Conservation (phyloP, 2,888 invertebrate species). For the Cepaea hortensis region DNA sequence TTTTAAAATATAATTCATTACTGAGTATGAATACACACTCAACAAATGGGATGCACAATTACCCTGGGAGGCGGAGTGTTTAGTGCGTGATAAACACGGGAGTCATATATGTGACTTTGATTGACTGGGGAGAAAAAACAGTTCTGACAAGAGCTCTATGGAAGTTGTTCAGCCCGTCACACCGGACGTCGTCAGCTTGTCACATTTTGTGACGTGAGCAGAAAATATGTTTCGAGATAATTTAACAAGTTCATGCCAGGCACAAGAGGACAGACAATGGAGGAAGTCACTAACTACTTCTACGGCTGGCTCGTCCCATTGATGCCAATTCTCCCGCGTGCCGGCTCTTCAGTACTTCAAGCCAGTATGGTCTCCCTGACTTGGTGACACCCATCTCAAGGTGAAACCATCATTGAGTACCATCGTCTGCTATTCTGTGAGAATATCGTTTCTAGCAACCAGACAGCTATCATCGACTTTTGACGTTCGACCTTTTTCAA, state of each 20-base stretch:
- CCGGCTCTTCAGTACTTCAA: constrained; percentile 9
- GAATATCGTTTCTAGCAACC: background rate
- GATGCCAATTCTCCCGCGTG: background rate
- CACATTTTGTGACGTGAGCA: constrained; percentile 35
- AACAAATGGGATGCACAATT: background rate
- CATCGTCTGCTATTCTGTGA: background rate
- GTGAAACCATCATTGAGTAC: constrained; percentile 1
- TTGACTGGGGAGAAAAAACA: background rate
- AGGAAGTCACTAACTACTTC: background rate
- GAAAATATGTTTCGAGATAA: constrained; percentile 10
- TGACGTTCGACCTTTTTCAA: constrained; percentile 12
- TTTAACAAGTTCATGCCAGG: constrained; percentile 10
- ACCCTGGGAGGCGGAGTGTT: background rate
- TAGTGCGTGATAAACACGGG: background rate
- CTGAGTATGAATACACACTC: too few species aligned
- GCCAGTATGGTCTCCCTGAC: background rate
- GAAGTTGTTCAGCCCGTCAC: too few species aligned
- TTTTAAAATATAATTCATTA: too few species aligned
- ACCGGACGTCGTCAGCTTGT: background rate
- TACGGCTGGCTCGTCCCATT: background rate
- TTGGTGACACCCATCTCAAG: background rate
- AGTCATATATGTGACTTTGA: background rate
- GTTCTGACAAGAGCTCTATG: background rate
- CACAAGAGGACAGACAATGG: constrained; percentile 16
- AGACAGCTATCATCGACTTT: constrained; percentile 29